These are phyloP conservation scores for Lathamus discolor DNA, from an alignment of 2,113 vertebrate genomes.

Conservation along the genomic window DNA sequence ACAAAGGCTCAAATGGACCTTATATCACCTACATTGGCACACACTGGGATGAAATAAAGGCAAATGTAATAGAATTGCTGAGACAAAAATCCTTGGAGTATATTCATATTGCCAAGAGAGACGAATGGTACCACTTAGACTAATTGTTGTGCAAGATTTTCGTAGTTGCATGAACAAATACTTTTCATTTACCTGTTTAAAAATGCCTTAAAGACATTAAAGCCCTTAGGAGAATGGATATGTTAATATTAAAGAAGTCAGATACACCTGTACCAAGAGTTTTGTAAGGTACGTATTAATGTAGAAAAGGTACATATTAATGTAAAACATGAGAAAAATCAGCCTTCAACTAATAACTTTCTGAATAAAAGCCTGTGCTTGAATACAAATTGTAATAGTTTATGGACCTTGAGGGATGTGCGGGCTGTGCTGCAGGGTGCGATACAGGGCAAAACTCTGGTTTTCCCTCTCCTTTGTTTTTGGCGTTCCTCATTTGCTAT, in stretches of 20 bases:
- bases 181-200: not conserved
- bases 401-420: not conserved
- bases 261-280: too few relatives aligned
- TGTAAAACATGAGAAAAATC: not conserved
- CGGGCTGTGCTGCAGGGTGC: fast-evolving
- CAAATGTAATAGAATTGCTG: not conserved
- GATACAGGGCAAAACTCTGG: not conserved
- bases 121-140: not conserved
- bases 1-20: not conserved
- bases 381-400: not conserved
- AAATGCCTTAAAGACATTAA: not conserved
- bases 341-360: not conserved
- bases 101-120: not conserved
- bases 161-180: not conserved
- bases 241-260: not conserved
- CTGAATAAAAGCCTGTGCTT: not conserved
- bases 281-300: not conserved
- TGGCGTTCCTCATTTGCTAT: fast-evolving
- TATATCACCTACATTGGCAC: not conserved
- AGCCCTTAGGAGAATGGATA: not conserved
- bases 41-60: not conserved
- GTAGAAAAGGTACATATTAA: not conserved
- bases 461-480: not conserved
- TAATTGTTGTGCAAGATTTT: not conserved
- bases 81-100: not conserved